Percentiles rank a stretch among this genome's conserved stretches.
Evolutionary conservation across 1,140 invertebrate genomes (phyloP).

Genomic region (Drosophila virilis): DNA sequence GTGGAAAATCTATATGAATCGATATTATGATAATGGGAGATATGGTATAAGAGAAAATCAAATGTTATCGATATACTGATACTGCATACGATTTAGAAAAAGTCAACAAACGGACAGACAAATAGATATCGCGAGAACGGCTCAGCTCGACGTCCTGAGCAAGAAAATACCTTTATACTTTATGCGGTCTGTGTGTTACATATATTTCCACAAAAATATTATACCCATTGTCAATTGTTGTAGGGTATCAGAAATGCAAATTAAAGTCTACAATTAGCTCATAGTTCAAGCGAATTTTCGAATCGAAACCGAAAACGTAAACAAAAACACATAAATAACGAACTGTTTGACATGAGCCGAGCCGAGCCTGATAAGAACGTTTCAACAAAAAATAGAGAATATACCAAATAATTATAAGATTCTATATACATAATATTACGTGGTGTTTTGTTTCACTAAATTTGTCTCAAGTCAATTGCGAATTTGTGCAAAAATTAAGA

Average conservation of each 20-base stretch:
- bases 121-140: too few species aligned
- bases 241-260: constrained; percentile 3
- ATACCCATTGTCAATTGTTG: too few species aligned
- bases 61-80: too few species aligned
- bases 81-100: too few species aligned
- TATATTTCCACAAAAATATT: too few species aligned
- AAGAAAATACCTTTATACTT: too few species aligned
- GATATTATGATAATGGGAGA: too few species aligned
- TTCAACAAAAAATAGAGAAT: constrained; percentile 12
- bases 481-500: constrained; percentile 11
- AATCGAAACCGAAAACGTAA: constrained; percentile 65
- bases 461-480: constrained; percentile 1
- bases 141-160: too few species aligned
- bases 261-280: constrained; percentile 47
- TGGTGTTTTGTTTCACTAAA: constrained; percentile 1
- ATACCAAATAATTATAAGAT: constrained; percentile 22
- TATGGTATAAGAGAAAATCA: too few species aligned
- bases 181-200: too few species aligned
- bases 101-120: too few species aligned
- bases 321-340: constrained; percentile 66
- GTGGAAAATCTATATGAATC: too few species aligned
- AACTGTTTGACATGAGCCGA: constrained; percentile 54
- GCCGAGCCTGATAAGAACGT: constrained; percentile 36
- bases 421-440: constrained; percentile 24
- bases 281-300: constrained; percentile 42